Evolutionary conservation across 2,797 vertebrate genomes (phyloP), one percentile per base, ranked within the genome.

Genomic region (Enteromius mattozi): DNA sequence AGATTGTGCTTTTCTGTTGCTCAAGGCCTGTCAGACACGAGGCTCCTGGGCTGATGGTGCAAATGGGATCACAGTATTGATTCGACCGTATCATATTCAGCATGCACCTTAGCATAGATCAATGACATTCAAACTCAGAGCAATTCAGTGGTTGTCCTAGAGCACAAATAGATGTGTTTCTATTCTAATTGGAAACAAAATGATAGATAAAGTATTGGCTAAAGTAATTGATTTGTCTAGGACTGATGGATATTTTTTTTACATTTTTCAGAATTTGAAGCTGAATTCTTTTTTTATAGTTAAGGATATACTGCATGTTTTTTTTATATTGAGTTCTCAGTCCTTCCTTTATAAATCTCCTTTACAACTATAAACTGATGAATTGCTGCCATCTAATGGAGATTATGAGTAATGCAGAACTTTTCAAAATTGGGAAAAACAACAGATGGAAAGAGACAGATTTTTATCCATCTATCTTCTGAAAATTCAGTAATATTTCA

Each of bases 111-210:
- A 83, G 37, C n/a, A 69, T 80, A 59, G 87, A 93, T 94, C 92
- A 82, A 92, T 93, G 88, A 59, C 80, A 85, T 89, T 91, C 89
- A 87, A 78, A 82, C 88, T 75, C 85, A 88, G 86, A 86, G 87
- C 51, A 85, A 87, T 89, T 85, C 79, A 30, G 80, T 88, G 89
- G 80, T 85, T 65, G 88, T 65, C 30, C 37, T 80, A 16, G 81
- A 85, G 83, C 89, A 91, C 81, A 85, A 91, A 92, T 89, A 92
- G 89, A 93, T 72, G 61, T 33, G 69, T 35, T 61, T 63, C 54
- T 19, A n/a, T 17, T 49, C n/a, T 49, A 61, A 72, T 17, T n/a
- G 56, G 19, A 3, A 82, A 54, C 27, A 81, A 42, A 42, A 81
- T 30, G 21, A n/a, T 30, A 61, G 33, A 65, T 61, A 27, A 51